These are phyloP conservation scores for Scaptodrosophila latifasciaeformis DNA, from an alignment of 2,888 invertebrate species.

Conservation along the genomic window DNA sequence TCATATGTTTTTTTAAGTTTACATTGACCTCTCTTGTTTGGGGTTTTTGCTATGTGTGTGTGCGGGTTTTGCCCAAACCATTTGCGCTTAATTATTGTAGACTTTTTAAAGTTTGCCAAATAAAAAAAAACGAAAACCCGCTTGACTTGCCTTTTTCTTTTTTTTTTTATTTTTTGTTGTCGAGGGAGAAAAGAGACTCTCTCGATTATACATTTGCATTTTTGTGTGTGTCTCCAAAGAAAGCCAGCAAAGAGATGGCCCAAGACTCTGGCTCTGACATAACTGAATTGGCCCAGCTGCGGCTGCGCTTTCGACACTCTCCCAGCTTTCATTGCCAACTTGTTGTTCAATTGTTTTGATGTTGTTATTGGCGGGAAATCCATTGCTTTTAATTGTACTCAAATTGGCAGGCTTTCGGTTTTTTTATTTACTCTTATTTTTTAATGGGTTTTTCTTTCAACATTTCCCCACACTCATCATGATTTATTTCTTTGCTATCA, in stretches of 20 bases:
- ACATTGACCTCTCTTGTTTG: slow-evolving; percentile 25
- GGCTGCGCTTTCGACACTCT: slow-evolving; percentile 36
- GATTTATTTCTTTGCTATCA: no score
- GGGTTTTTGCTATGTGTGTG: background rate
- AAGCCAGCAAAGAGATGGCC: slow-evolving; percentile 52
- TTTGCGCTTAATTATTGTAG: slow-evolving; percentile 21
- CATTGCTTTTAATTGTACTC: slow-evolving; percentile 52
- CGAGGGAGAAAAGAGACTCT: no score
- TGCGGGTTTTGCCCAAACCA: slow-evolving; percentile 10
- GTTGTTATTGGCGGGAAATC: slow-evolving; percentile 42
- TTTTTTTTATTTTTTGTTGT: no score
- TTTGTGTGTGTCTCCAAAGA: slow-evolving; percentile 39
- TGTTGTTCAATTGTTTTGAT: slow-evolving; percentile 18
- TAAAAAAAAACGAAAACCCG: no score
- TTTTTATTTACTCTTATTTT: slow-evolving; percentile 5
- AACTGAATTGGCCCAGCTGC: slow-evolving; percentile 24
- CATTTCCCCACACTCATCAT: no score
- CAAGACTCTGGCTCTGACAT: slow-evolving; percentile 38
- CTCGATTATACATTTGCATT: background rate
- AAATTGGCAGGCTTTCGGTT: slow-evolving; percentile 32
- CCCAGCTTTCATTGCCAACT: slow-evolving; percentile 56
- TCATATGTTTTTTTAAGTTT: no score
- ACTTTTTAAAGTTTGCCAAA: slow-evolving; percentile 17
- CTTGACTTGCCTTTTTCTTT: no score
- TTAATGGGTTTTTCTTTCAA: slow-evolving; percentile 8